Base-by-base conservation (phyloP, 2,113 vertebrate genomes). In the Falcunculus frontatus region DNA sequence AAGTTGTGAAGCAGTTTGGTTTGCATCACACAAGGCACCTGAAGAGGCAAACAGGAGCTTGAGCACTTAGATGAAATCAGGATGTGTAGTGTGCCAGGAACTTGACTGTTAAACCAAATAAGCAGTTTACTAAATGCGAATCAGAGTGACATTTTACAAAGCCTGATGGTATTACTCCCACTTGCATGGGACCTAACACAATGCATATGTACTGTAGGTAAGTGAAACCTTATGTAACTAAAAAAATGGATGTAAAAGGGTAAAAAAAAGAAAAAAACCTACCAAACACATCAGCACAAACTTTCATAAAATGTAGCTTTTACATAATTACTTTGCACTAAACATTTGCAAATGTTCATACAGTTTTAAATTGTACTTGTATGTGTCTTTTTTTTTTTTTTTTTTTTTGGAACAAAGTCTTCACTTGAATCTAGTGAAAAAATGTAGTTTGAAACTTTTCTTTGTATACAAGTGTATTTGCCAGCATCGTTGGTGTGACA, bases 261-360 rank as follows among this genome's bases (percentile, higher is more conserved):
- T 93, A 95, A 95, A 95, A 94, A 92, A 87, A n/a, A 85, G 42
- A 4, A 26, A 27, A 56, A 70, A 84, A 70, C 67, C 97, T 96
- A 97, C 96, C 95, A 97, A 97, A 96, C 93, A 95, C 91, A 96
- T 95, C 97, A 98, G 97, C 98, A 97, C 97, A 98, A 92, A 97
- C 93, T 96, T 96, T 97, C 97, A 96, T 96, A 96, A 97, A 90
- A 96, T 97, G 95, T 97, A 97, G 93, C 95, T 96, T 98, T 97
- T 96, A 80, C 96, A 94, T 96, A 95, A 97, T 97, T 97, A 96
- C 96, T 97, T 98, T 97, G 97, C 98, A 97, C 97, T 98, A 97
- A 96, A 97, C 95, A 95, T 96, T 98, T 97, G 95, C 96, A 97
- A 97, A 97, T 98, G 93, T 98, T 97, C 97, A 97, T 97, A 90